Evolutionary conservation across 2,888 invertebrate species (phyloP).

Genomic region (Vandiemenella viatica): DNA sequence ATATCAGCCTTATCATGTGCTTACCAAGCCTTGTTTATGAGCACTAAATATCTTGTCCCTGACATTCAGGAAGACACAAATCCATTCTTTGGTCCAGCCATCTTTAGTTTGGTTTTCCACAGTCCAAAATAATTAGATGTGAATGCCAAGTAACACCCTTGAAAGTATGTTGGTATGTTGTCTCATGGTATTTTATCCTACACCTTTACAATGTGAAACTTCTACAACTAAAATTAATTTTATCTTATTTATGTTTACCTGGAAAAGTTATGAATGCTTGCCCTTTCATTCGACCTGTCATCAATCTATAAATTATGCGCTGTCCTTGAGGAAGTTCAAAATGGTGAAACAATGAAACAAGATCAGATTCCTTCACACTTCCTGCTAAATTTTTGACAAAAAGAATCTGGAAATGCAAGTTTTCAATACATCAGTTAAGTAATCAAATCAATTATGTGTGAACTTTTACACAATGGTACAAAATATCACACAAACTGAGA

Average conservation of each 20-base stretch:
- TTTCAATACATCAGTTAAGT: not conserved
- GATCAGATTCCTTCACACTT: conserved; percentile 30
- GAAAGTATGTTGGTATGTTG: no score
- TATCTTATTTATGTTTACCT: conserved; percentile 25
- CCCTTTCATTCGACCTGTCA: conserved; percentile 41
- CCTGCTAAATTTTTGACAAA: conserved; percentile 41
- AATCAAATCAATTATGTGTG: not conserved
- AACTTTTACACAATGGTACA: not conserved
- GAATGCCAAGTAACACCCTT: no score
- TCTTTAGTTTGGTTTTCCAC: no score
- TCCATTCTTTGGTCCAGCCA: no score
- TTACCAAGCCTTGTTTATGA: no score
- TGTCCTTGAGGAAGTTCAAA: conserved; percentile 24
- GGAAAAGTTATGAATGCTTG: conserved; percentile 41
- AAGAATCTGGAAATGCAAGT: conserved; percentile 29
- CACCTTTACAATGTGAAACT: not conserved
- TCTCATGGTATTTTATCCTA: no score
- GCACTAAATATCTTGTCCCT: no score
- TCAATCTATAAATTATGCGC: conserved; percentile 29
- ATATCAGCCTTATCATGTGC: no score
- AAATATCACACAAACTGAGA: not conserved
- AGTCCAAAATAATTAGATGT: no score
- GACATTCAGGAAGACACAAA: no score
- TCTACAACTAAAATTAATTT: not conserved
- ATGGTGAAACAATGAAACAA: conserved; percentile 35